Conservation (phyloP, 1,140 invertebrate species). For the Brachionus rotundiformis region DNA sequence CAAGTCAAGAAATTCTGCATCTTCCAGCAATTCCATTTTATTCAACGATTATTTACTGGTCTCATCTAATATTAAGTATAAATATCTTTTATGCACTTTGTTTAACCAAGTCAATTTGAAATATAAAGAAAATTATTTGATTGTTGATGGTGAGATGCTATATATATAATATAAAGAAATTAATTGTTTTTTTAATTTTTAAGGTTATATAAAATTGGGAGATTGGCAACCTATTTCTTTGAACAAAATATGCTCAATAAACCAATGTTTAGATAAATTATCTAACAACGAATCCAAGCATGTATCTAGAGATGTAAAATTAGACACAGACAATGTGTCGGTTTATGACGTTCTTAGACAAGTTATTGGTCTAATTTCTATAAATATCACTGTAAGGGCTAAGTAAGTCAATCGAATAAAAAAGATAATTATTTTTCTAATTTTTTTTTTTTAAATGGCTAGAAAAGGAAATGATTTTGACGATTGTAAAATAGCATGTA, state of each 20-base stretch:
- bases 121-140: constrained; percentile 12
- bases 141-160: constrained; percentile 40
- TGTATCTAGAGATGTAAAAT: background rate
- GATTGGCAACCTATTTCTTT: constrained; percentile 46
- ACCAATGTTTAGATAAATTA: background rate
- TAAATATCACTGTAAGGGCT: background rate
- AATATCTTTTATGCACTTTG: constrained; percentile 31
- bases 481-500: background rate
- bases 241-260: background rate
- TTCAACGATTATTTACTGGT: constrained; percentile 46
- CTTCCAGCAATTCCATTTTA: background rate
- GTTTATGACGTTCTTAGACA: constrained; percentile 16
- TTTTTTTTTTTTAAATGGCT: background rate
- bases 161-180: background rate
- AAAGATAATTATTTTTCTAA: background rate
- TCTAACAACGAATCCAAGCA: background rate
- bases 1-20: background rate
- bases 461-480: background rate
- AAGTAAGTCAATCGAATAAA: background rate
- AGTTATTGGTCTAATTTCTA: constrained; percentile 20
- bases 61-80: constrained; percentile 32
- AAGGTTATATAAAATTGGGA: background rate
- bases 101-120: background rate
- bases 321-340: background rate
- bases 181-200: background rate